Percentiles rank a stretch among this genome's conserved stretches.
These are phyloP conservation scores for Clarias pachynema DNA, from an alignment of 2,797 vertebrate genomes.

Conservation along the genomic window DNA sequence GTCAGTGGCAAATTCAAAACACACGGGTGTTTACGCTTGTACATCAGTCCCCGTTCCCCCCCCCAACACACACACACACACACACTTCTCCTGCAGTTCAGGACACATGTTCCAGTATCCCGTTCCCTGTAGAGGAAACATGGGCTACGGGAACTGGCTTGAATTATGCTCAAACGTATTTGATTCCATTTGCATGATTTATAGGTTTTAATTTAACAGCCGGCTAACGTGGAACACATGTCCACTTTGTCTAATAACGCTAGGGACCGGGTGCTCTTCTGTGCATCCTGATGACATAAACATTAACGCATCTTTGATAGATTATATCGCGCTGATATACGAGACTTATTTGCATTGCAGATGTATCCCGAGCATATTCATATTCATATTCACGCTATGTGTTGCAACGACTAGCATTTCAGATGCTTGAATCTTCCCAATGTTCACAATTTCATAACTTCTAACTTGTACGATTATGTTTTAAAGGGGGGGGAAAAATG, in stretches of 20 bases:
- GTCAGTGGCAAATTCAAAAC: conserved; percentile 50
- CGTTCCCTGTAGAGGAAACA: conserved; percentile 37
- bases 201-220: conserved; percentile 79
- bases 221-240: conserved; percentile 74
- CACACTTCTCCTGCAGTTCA: not conserved
- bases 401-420: not conserved
- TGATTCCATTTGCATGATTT: conserved; percentile 82
- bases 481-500: conserved; percentile 8
- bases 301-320: not conserved
- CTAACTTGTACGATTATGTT: not conserved
- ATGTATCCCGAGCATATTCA: not conserved
- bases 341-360: not conserved
- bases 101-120: conserved; percentile 31
- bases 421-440: not conserved
- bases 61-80: not conserved
- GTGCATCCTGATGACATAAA: conserved; percentile 14
- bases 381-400: not conserved
- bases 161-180: conserved; percentile 76
- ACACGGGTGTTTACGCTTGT: conserved; percentile 14
- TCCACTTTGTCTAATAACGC: conserved; percentile 64
- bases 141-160: conserved; percentile 59
- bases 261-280: conserved; percentile 61
- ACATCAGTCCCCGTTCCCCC: not conserved
- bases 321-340: not conserved
- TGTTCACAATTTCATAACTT: not conserved